A percentile compares a stretch with the other conserved stretches of the same genome.
Conservation (phyloP, 2,888 invertebrate genomes). For the Catocala sponsa region DNA sequence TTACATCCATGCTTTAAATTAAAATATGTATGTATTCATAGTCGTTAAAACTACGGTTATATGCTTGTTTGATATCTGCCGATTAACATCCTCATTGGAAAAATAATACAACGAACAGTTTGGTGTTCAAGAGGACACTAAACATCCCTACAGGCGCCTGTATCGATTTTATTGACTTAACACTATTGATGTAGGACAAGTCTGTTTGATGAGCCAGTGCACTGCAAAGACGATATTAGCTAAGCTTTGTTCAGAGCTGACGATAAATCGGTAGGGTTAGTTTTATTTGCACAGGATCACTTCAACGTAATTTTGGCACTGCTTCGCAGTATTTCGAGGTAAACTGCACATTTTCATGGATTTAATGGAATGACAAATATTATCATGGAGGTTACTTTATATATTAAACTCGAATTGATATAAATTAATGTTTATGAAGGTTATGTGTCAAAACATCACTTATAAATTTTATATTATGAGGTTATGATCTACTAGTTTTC, state of each 20-base stretch:
- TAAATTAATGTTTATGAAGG: no score
- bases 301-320: slow-evolving; percentile 70
- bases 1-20: no score
- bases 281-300: slow-evolving; percentile 68
- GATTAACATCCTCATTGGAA: no score
- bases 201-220: slow-evolving; percentile 57
- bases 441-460: no score
- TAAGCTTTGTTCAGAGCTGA: slow-evolving; percentile 70
- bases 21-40: no score
- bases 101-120: background rate
- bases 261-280: slow-evolving; percentile 80
- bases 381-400: slow-evolving; percentile 4
- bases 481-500: no score
- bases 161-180: slow-evolving; percentile 43
- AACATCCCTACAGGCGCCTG: slow-evolving; percentile 22
- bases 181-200: slow-evolving; percentile 70
- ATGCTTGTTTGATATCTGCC: no score
- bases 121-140: background rate
- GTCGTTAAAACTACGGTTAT: no score
- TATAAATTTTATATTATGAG: no score
- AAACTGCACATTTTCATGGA: slow-evolving; percentile 69
- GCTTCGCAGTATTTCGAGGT: slow-evolving; percentile 73
- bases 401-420: no score
- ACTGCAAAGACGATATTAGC: slow-evolving; percentile 65
- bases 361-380: slow-evolving; percentile 77